A percentile compares a stretch with the other conserved stretches of the same genome.
Conservation (phyloP, 2,797 vertebrate genomes). For the Amblyraja radiata region DNA sequence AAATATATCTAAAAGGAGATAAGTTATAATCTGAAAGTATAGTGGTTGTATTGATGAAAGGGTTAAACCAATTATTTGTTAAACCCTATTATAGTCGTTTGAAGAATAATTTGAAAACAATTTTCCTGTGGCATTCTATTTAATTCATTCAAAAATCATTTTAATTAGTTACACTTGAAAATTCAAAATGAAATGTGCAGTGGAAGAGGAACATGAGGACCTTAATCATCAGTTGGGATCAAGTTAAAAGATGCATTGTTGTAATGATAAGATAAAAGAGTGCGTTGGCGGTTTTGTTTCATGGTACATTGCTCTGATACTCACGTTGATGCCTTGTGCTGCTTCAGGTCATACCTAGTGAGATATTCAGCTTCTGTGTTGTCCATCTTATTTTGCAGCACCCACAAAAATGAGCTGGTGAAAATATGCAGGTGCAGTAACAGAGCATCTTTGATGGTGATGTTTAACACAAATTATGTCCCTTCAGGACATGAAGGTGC, state of each 20-base stretch:
- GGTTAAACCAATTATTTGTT: background rate
- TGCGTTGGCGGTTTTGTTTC: background rate
- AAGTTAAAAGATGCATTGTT: background rate
- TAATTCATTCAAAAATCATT: background rate
- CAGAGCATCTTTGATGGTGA: background rate
- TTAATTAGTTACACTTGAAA: background rate
- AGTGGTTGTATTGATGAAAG: background rate
- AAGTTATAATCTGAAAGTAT: no score
- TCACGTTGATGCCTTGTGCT: background rate
- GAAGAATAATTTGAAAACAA: background rate
- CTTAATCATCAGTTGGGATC: background rate
- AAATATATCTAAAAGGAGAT: background rate
- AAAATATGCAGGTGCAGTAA: background rate
- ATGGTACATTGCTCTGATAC: background rate
- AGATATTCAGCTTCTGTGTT: background rate
- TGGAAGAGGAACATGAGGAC: background rate
- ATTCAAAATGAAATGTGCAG: background rate
- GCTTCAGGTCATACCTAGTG: background rate
- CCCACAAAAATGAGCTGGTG: background rate
- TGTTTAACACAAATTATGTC: background rate
- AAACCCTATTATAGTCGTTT: background rate
- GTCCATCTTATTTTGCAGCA: background rate
- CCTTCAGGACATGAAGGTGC: background rate
- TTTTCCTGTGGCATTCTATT: background rate
- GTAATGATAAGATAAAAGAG: background rate